Conservation (phyloP, 2,113 vertebrate genomes). For the Arothron firmamentum region DNA sequence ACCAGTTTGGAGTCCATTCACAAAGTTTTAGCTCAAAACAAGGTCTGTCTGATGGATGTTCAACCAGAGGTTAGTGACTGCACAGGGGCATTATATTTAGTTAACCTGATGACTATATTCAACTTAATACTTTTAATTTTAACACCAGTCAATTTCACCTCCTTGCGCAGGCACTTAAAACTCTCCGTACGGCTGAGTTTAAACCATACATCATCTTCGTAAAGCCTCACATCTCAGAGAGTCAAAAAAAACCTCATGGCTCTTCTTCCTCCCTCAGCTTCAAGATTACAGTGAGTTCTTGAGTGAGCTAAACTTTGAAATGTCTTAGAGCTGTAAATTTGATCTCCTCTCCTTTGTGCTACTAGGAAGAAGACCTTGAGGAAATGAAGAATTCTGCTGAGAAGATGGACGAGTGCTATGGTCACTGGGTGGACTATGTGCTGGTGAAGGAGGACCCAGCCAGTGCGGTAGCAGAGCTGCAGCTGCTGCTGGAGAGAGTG, state of each 20-base stretch:
- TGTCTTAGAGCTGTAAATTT: neutral
- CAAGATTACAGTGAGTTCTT: slow-evolving; percentile 60
- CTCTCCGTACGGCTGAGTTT: slow-evolving; percentile 83
- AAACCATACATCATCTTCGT: slow-evolving; percentile 88
- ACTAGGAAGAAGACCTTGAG: slow-evolving; percentile 83
- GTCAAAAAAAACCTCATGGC: slow-evolving; percentile 58
- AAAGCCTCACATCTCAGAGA: slow-evolving; percentile 78
- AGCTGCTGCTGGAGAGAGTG: slow-evolving; percentile 78
- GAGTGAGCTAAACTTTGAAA: neutral
- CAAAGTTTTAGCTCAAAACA: slow-evolving; percentile 81
- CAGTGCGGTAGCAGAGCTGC: slow-evolving; percentile 80
- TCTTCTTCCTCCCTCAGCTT: slow-evolving; percentile 71
- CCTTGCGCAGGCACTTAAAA: slow-evolving; percentile 79
- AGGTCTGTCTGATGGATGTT: slow-evolving; percentile 90
- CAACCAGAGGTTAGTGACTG: slow-evolving; percentile 85
- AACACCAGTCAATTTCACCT: too few species aligned
- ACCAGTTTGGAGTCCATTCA: slow-evolving; percentile 90
- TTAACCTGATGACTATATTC: neutral
- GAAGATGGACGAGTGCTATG: slow-evolving; percentile 82
- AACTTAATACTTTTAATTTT: neutral
- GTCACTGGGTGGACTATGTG: slow-evolving; percentile 84
- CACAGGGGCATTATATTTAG: neutral
- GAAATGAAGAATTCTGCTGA: slow-evolving; percentile 85
- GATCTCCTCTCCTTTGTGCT: too few species aligned
- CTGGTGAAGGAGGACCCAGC: slow-evolving; percentile 84